A percentile compares a stretch with the other conserved stretches of the same genome.
These are phyloP conservation scores for Rhinoptilus africanus DNA, from an alignment of 2,113 vertebrate species.

Conservation along the genomic window DNA sequence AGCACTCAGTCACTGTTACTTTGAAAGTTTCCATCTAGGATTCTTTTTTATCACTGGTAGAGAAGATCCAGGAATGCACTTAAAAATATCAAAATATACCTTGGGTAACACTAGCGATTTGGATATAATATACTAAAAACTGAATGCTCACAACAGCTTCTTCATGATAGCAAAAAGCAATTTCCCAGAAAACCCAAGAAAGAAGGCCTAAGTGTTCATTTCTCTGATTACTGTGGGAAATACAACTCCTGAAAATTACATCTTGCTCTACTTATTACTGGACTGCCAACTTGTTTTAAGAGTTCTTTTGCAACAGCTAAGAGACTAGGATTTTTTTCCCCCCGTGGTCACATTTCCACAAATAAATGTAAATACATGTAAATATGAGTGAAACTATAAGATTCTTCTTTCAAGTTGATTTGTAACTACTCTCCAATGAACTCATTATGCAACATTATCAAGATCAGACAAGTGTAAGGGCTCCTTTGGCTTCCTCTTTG, in stretches of 20 bases:
- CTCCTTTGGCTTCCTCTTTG: not conserved
- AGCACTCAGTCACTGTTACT: not conserved
- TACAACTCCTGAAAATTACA: not conserved
- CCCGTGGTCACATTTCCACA: not conserved
- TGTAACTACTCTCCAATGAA: not conserved
- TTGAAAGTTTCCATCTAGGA: not conserved
- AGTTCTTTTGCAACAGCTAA: not conserved
- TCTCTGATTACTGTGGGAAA: not conserved
- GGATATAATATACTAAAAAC: not conserved
- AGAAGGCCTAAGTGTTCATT: not conserved
- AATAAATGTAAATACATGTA: not conserved
- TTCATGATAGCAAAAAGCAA: accelerated
- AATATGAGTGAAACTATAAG: not conserved
- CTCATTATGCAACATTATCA: not conserved
- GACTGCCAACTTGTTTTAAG: not conserved
- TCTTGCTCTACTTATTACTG: not conserved
- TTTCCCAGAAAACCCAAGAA: not conserved
- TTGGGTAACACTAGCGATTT: not conserved
- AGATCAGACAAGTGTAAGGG: not conserved
- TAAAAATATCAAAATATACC: not conserved
- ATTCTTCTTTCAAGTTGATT: not conserved
- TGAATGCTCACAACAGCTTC: not conserved
- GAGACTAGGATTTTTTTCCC: accelerated
- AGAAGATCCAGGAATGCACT: not conserved
- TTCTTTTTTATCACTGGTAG: not conserved